Conservation (phyloP, 1,140 invertebrate genomes). For the Heliconius hewitsoni region DNA sequence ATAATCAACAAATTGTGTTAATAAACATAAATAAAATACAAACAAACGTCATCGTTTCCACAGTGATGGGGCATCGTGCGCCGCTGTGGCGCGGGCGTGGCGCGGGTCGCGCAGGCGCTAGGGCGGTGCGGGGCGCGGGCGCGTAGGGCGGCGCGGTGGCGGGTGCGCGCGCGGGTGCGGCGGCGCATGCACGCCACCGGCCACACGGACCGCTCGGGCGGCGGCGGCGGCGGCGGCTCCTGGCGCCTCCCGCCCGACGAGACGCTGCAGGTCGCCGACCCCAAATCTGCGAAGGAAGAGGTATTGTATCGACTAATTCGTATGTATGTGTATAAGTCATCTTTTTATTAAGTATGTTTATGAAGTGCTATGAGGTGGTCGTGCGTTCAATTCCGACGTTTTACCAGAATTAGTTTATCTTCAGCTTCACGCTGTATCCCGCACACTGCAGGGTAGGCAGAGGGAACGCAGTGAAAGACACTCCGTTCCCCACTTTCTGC, state of each 20-base stretch:
- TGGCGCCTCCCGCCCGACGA: constrained; percentile 94
- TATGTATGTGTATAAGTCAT: background rate
- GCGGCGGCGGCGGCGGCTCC: constrained; percentile 83
- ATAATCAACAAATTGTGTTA: too few species aligned
- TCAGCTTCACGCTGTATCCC: too few species aligned
- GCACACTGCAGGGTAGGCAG: too few species aligned
- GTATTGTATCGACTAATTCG: constrained; percentile 48
- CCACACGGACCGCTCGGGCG: constrained; percentile 87
- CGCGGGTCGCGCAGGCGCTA: constrained; percentile 41
- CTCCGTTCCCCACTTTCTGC: too few species aligned
- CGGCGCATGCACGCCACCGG: constrained; percentile 90
- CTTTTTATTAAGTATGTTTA: too few species aligned
- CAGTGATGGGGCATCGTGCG: constrained; percentile 59
- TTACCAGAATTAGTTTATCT: too few species aligned
- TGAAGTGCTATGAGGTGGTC: too few species aligned
- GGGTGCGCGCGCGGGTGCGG: constrained; percentile 68
- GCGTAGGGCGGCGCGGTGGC: constrained; percentile 73
- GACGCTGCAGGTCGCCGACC: constrained; percentile 92
- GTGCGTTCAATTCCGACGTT: too few species aligned
- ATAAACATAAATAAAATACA: too few species aligned
- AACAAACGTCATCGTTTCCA: constrained; percentile 7
- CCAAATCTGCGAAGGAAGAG: constrained; percentile 88
- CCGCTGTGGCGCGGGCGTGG: constrained; percentile 42
- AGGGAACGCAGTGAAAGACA: too few species aligned
- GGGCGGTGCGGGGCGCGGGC: constrained; percentile 49